A percentile compares a stretch with the other conserved stretches of the same genome.
phyloP scores from a whole-genome alignment of 1,140 invertebrate genomes.

The Neuroterus valhalla region DNA sequence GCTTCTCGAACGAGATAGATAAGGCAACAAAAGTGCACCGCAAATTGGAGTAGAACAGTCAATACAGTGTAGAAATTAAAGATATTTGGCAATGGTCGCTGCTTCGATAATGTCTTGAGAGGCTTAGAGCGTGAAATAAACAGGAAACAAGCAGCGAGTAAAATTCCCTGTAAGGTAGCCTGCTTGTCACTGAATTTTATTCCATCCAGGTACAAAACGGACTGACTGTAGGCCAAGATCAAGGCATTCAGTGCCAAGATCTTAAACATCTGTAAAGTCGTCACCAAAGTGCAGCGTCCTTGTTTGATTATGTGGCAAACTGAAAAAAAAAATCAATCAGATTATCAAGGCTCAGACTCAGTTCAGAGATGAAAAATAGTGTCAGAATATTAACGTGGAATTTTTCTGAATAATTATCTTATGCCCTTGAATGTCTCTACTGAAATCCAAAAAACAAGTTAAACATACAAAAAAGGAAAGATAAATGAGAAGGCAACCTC shows the following conservation, averaged over 20 bases:
- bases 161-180: slow-evolving; percentile 95
- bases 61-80: slow-evolving; percentile 98
- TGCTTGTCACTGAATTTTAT: slow-evolving; percentile 99
- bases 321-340: slow-evolving; percentile 71
- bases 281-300: slow-evolving; percentile 98
- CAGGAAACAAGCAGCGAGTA: slow-evolving; percentile 96
- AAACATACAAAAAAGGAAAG: no score
- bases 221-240: slow-evolving; percentile 98
- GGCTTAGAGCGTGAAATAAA: slow-evolving; percentile 99
- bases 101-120: slow-evolving; percentile 92
- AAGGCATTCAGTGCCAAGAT: slow-evolving; percentile 99
- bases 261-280: slow-evolving; percentile 99
- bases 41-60: slow-evolving; percentile 96
- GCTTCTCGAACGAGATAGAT: slow-evolving; percentile 93
- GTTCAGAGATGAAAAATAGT: neutral
- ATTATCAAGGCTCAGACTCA: neutral
- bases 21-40: slow-evolving; percentile 94
- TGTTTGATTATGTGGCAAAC: slow-evolving; percentile 99
- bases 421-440: no score
- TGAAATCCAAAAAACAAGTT: no score
- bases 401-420: no score
- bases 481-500: no score
- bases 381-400: no score
- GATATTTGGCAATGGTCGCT: slow-evolving; percentile 97
- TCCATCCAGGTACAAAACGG: slow-evolving; percentile 97